Evolutionary conservation across 2,888 invertebrate genomes (phyloP), one percentile per base, ranked within the genome.

Genomic region (Glomeris marginata): DNA sequence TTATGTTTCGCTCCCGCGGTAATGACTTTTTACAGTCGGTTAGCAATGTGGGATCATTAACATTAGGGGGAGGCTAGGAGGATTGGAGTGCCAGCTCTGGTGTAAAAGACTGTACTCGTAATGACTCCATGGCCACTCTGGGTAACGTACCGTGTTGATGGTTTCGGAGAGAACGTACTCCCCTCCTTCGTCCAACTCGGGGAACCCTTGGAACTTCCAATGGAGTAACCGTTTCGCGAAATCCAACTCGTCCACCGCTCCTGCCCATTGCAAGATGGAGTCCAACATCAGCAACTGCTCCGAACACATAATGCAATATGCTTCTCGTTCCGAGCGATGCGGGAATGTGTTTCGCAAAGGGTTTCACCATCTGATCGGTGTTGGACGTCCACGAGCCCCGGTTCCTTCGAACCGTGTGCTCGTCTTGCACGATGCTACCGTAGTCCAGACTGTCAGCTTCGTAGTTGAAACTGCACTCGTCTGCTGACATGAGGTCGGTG

Each of bases 221-320:
- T 55, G 52, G 16, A 59, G 52, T 15, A 68, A 58, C 37, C 64
- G 57, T 47, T 63, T 61, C 21, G 67, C 67, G 60, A 66, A 66
- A 55, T 68, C 68, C 38, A 68, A 56, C 54, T 69, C 69, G 58
- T 69, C 69, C 34, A 69, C 62, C 20, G 69, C 68, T 28, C 69
- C 68, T 4, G 64, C 68, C 68, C 68, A 68, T 33, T 64, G 60
- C 28, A 67, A 56, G 37, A 69, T 52, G 15, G 67, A 65, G 49
- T 69, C 69, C 45, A 69, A 52, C n/a, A 66, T 62, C 47, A 69
- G 52, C 41, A 66, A 58, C 69, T 69, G 56, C 6, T 54, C 48
- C 40, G 42, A 33, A 20, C n/a, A n/a, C n/a, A n/a, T n/a, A n/a
- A n/a, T n/a, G n/a, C n/a, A n/a, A n/a, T n/a, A n/a, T n/a, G n/a